Evolutionary conservation across 2,888 invertebrate genomes (phyloP).

Genomic region (Heliconius ismenius): DNA sequence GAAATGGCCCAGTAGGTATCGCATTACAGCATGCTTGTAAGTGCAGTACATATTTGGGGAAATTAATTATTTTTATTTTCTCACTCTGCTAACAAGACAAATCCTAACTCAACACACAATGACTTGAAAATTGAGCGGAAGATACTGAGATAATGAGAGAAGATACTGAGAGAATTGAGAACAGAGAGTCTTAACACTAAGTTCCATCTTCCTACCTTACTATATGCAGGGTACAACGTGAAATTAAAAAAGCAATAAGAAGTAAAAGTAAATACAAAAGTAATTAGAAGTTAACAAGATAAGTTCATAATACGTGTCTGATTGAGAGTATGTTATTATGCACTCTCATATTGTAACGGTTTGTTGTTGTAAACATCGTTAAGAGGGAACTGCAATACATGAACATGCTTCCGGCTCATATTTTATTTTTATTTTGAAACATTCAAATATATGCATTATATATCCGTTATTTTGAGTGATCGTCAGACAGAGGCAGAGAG

Average conservation of each 20-base stretch:
- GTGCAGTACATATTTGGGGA: neutral
- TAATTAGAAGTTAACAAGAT: no score
- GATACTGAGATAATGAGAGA: no score
- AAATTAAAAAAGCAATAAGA: neutral
- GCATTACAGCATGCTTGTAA: no score
- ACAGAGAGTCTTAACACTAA: neutral
- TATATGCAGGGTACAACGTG: neutral
- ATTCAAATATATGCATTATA: neutral
- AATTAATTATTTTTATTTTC: neutral
- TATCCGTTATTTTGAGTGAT: no score
- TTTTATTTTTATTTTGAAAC: constrained; percentile 2
- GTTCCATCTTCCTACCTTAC: neutral
- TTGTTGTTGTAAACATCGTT: constrained; percentile 11
- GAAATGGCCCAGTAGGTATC: no score
- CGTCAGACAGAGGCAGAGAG: no score
- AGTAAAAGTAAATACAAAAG: neutral
- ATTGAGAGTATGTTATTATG: constrained; percentile 6
- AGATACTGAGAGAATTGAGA: no score
- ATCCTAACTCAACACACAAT: no score
- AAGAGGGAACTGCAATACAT: constrained; percentile 8
- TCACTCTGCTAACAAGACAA: neutral
- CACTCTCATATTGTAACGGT: neutral
- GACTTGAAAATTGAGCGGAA: no score
- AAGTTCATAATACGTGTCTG: no score
- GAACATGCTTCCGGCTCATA: constrained; percentile 11